These are phyloP conservation scores for Novumbra hubbsi DNA, from an alignment of 2,797 vertebrate genomes.

Conservation along the genomic window DNA sequence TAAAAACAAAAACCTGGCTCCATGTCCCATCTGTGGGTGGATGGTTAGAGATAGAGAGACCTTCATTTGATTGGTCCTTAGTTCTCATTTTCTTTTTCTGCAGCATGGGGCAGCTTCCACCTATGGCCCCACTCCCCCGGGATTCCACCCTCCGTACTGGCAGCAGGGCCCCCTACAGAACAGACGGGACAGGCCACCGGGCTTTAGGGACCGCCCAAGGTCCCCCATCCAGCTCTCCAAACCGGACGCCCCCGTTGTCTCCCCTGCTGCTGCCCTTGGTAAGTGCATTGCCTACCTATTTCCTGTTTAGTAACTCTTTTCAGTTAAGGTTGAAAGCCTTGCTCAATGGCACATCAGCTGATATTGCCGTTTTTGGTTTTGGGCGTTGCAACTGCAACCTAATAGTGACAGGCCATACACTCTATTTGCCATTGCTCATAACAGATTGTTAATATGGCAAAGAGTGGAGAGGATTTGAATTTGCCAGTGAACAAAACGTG, in stretches of 20 bases:
- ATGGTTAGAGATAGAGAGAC: too few species aligned
- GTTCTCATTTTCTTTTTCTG: constrained; percentile 65
- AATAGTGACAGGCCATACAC: too few species aligned
- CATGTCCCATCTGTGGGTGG: too few species aligned
- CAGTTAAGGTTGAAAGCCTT: too few species aligned
- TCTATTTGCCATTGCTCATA: too few species aligned
- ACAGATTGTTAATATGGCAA: not conserved
- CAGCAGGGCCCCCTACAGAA: constrained; percentile 95
- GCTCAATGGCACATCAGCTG: too few species aligned
- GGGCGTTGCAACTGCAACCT: too few species aligned
- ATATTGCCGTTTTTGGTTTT: too few species aligned
- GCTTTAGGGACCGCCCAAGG: constrained; percentile 90
- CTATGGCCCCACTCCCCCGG: constrained; percentile 85
- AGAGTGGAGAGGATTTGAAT: too few species aligned
- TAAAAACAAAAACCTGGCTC: too few species aligned
- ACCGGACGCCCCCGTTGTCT: constrained; percentile 79
- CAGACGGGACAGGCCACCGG: constrained; percentile 88
- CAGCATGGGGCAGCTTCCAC: constrained; percentile 94
- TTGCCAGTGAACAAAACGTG: too few species aligned
- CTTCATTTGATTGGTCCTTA: not conserved
- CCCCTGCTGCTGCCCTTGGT: constrained; percentile 74
- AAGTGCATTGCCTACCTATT: constrained; percentile 18
- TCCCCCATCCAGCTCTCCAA: constrained; percentile 93
- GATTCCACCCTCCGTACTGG: constrained; percentile 95
- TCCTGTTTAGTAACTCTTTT: too few species aligned